Base-by-base conservation (phyloP, 2,113 vertebrate genomes). In the Carlito syrichta region DNA sequence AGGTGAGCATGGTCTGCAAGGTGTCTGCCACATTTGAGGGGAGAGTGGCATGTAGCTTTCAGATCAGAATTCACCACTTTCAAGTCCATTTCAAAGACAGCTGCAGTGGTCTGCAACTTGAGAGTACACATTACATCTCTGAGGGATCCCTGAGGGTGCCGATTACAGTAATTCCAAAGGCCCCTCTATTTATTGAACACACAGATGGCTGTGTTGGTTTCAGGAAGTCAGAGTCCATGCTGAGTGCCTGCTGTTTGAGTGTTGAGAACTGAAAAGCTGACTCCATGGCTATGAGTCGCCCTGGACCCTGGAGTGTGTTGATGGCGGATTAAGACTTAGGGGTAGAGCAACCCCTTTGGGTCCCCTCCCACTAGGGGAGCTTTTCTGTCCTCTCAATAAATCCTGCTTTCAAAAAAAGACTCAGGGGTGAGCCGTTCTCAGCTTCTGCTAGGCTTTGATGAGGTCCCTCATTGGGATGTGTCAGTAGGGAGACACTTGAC, bases 1-100 rank as follows among this genome's bases (percentile, higher is more conserved):
- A 99, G 99, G 99, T 99, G 96, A 98, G 99, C 9, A 0, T 90
- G 82, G 1, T 68, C 83, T 85, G 52, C 69, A 71, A 52, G 66
- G 52, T 60, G 56, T 0, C 50, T 78, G 78, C 40, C 62, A 4
- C 32, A 22, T 45, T 68, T 82, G 38, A 96, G 48, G 12, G 40
- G 35, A 74, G 71, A 7, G 11, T 43, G 50, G 38, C 71, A 32
- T 23, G 13, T 82, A 54, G 30, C 68, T 89, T 94, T 89, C 45
- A 50, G n/a, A 30, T 10, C 35, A 71, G 32, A 71, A 62, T 82
- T 91, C 69, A 60, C 73, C 54, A 60, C 56, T 20, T 25, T 93
- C 4, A 48, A 8, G 43, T 92, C 10, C 81, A 10, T 60, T 69
- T 86, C 63, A 74, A 9, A 96, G 86, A 43, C 2, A 74, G 23